Base-by-base conservation (phyloP, 2,888 invertebrate species). In the Spilarctia lutea region DNA sequence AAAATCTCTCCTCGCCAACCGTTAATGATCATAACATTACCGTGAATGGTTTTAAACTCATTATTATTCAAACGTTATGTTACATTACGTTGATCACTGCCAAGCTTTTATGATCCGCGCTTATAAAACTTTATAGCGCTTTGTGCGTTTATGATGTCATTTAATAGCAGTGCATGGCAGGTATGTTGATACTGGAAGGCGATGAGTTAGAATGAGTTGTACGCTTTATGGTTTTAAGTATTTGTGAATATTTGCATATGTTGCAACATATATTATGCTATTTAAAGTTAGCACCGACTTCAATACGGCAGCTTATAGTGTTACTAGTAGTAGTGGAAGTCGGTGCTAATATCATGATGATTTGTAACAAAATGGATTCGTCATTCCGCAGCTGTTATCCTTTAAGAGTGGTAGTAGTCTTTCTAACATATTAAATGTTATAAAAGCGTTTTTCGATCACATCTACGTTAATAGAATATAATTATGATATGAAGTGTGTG, bases 31-130 rank as follows among this genome's bases (percentile, higher is more conserved):
- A 60, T 63, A 33, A 65, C 63, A 75, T 65, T 63, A 68, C 48
- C 48, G 30, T 45, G 27, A 63, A 68, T 52, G 75, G 75, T 80
- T 84, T 68, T 74, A 75, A 72, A 65, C 69, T 81, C 77, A 71
- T 84, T 80, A 79, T 71, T 79, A 81, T 79, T 78, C 78, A 80
- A 72, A 72, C 70, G 70, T 73, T 71, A 73, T 70, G 75, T 73
- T 73, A 65, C 60, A 75, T 67, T 67, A 33, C 35, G 6, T 33
- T 63, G 56, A 70, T 71, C 71, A 71, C 71, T 71, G 60, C 52
- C 42, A 68, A 52, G 78, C 75, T 42, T 75, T 76, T 76, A 78
- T 67, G 80, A 33, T 39, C 71, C 65, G 63, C 65, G 76, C 78
- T 82, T 76, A 75, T 78, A 73, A 71, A 78, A 78, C 76, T 77